phyloP scores from a whole-genome alignment of 2,113 vertebrate species.

The Psephotus haematonotus region DNA sequence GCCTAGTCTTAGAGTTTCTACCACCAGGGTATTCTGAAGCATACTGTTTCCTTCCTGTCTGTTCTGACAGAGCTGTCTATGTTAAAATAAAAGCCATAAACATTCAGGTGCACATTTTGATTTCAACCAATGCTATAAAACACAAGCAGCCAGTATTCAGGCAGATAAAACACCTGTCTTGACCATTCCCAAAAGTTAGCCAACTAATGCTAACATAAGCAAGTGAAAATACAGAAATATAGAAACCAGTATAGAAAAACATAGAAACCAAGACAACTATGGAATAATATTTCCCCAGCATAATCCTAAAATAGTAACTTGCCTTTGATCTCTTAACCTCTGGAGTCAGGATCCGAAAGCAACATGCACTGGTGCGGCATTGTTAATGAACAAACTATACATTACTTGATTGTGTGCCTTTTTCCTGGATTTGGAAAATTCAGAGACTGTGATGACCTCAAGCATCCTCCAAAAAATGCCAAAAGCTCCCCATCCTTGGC shows the following conservation, averaged over 20 bases:
- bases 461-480: background rate
- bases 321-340: background rate
- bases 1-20: background rate
- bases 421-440: background rate
- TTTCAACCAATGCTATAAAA: background rate
- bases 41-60: background rate
- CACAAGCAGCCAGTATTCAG: background rate
- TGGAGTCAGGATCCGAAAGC: background rate
- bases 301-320: background rate
- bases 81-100: background rate
- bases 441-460: background rate
- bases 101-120: background rate
- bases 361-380: background rate
- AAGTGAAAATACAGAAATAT: background rate
- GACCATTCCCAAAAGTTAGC: background rate
- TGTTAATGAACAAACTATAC: background rate
- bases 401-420: background rate
- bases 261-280: background rate
- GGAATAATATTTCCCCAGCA: background rate
- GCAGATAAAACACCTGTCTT: background rate
- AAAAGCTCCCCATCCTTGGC: background rate
- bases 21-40: background rate
- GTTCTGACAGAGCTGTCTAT: background rate
- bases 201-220: background rate
- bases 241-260: background rate